Percentiles rank a stretch among this genome's conserved stretches.
These are phyloP conservation scores for Anomalospiza imberbis DNA, from an alignment of 2,797 vertebrate species.

Conservation along the genomic window DNA sequence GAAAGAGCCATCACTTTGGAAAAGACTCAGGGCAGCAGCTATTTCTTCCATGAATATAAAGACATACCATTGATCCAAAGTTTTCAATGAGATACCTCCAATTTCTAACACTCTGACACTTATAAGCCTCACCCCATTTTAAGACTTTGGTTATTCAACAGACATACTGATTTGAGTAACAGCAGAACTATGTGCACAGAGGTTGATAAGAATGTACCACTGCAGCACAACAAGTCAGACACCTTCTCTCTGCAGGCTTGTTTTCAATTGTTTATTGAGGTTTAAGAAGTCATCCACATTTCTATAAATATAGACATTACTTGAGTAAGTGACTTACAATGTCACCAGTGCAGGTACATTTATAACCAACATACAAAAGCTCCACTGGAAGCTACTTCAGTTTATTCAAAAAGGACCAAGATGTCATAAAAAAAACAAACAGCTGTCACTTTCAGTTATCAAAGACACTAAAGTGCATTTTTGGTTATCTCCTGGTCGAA, in stretches of 20 bases:
- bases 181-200: not conserved
- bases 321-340: constrained; percentile 71
- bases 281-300: constrained; percentile 75
- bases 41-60: not conserved
- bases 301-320: constrained; percentile 79
- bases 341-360: constrained; percentile 76
- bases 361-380: constrained; percentile 72
- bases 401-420: constrained; percentile 70
- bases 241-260: constrained; percentile 60
- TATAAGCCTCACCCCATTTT: not conserved
- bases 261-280: constrained; percentile 80
- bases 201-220: not conserved
- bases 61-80: not conserved
- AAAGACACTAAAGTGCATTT: constrained; percentile 74
- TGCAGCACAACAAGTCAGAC: constrained; percentile 50
- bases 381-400: constrained; percentile 74
- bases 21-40: not conserved
- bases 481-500: constrained; percentile 64
- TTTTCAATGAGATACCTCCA: not conserved
- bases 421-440: constrained; percentile 44
- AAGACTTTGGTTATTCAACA: not conserved
- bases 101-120: not conserved
- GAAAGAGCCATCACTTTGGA: not conserved
- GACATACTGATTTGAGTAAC: not conserved
- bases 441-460: constrained; percentile 59